phyloP scores from a whole-genome alignment of 2,888 invertebrate species.

The Falcaria lacertinaria region DNA sequence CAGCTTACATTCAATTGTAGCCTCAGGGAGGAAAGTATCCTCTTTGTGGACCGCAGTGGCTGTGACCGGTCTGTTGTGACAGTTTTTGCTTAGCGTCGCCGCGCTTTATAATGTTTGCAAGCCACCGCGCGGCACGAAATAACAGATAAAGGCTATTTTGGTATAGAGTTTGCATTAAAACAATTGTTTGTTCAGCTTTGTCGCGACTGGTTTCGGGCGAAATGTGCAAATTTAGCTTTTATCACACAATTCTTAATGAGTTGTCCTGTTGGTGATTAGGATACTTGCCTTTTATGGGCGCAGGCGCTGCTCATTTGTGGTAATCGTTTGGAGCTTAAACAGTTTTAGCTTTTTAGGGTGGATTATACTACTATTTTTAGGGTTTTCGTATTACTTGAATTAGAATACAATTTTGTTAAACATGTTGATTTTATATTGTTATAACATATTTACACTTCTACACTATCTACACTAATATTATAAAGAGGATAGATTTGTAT shows the following conservation, averaged over 20 bases:
- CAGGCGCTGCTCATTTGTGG: neutral
- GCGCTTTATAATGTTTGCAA: constrained; percentile 20
- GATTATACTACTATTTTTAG: neutral
- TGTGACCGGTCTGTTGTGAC: constrained; percentile 26
- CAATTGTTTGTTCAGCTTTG: constrained; percentile 30
- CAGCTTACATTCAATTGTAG: constrained; percentile 54
- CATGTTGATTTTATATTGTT: too few relatives aligned
- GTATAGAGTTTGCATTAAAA: constrained; percentile 28
- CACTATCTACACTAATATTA: too few relatives aligned
- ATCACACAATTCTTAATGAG: constrained; percentile 17
- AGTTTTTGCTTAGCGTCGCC: constrained; percentile 27
- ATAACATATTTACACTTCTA: too few relatives aligned
- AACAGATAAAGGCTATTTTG: constrained; percentile 33
- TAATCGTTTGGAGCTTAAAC: neutral
- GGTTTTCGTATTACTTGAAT: neutral
- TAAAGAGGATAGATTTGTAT: too few relatives aligned
- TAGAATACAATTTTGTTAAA: too few relatives aligned
- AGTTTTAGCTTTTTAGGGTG: neutral
- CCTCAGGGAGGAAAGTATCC: constrained; percentile 37
- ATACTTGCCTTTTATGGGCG: neutral
- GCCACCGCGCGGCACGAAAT: constrained; percentile 24
- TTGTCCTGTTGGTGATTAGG: constrained; percentile 8
- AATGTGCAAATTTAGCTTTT: constrained; percentile 24
- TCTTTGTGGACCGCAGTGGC: constrained; percentile 35
- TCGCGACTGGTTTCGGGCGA: constrained; percentile 23